Base-by-base conservation (phyloP, 2,113 vertebrate genomes). In the Egretta garzetta region DNA sequence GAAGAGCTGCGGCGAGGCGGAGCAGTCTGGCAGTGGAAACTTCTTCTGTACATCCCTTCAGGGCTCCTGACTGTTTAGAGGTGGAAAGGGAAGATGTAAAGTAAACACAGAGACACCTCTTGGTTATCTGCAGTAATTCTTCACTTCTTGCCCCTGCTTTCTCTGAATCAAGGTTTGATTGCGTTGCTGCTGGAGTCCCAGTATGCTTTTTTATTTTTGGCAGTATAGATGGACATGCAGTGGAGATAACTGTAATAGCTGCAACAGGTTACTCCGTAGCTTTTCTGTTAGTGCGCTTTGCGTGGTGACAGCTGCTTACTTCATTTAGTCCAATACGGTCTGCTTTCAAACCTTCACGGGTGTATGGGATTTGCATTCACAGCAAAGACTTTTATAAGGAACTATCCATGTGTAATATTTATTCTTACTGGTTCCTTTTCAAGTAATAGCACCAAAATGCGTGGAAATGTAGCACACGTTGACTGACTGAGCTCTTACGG, bases 181-280 rank as follows among this genome's bases (percentile, higher is more conserved):
- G 14, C 2, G 0, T 56, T 68, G 28, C 37, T 50, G 19, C 32
- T 4, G 1, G 32, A 72, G 37, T 63, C 53, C 35, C 2, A 1
- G 12, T 26, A 5, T 20, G 17, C 4, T 10, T 55, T 55, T 64
- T 77, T 58, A 23, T 64, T 79, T 43, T 73, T 79, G 20, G 12
- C 49, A 12, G 14, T 27, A 12, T 17, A 43, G 53, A 4, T 62
- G 32, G 13, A 8, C 30, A 6, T 62, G 21, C n/a, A 41, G 20
- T 41, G 55, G 41, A 35, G 94, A 37, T 33, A 15, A 18, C 28
- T 28, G 33, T 6, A 37, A 14, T 58, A 77, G 53, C n/a, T 80
- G 33, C 47, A 35, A 18, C 18, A 35, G 53, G 70, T 81, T 76
- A 14, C 58, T 66, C 56, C 23, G 35, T 8, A 37, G 45, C 41